Conservation (phyloP, 2,113 vertebrate genomes). For the Pelecanoides urinatrix region DNA sequence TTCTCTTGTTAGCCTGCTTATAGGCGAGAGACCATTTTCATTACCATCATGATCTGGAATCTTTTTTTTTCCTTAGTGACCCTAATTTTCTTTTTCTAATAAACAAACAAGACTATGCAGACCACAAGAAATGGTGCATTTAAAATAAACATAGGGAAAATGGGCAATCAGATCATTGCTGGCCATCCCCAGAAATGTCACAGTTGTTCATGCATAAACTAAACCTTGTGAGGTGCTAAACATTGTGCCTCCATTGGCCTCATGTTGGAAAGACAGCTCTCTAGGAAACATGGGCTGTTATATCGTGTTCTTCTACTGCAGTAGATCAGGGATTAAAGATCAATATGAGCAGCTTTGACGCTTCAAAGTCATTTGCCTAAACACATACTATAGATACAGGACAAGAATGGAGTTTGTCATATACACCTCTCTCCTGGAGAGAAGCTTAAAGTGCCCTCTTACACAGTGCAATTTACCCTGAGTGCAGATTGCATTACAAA, state of each 20-base stretch:
- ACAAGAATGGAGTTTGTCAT: constrained; percentile 20
- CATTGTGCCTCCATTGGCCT: not conserved
- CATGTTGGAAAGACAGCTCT: not conserved
- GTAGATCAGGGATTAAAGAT: constrained; percentile 41
- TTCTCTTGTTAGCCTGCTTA: not conserved
- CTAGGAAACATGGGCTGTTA: not conserved
- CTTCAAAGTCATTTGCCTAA: constrained; percentile 49
- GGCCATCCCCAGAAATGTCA: not conserved
- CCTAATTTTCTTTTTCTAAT: not conserved
- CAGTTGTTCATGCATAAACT: not conserved
- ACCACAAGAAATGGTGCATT: not conserved
- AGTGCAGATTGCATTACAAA: constrained; percentile 54
- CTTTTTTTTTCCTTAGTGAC: not conserved
- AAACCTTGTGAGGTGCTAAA: not conserved
- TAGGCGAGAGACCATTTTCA: not conserved
- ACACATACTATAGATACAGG: not conserved
- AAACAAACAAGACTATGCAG: not conserved
- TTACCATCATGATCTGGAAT: not conserved
- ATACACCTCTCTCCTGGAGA: not conserved
- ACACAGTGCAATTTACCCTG: constrained; percentile 31
- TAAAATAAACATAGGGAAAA: not conserved
- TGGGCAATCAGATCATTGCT: not conserved
- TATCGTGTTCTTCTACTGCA: not conserved
- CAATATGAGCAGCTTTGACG: constrained; percentile 22
- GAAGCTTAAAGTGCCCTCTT: constrained; percentile 45